Base-by-base conservation (phyloP, 2,797 vertebrate species). In the Danio aesculapii region DNA sequence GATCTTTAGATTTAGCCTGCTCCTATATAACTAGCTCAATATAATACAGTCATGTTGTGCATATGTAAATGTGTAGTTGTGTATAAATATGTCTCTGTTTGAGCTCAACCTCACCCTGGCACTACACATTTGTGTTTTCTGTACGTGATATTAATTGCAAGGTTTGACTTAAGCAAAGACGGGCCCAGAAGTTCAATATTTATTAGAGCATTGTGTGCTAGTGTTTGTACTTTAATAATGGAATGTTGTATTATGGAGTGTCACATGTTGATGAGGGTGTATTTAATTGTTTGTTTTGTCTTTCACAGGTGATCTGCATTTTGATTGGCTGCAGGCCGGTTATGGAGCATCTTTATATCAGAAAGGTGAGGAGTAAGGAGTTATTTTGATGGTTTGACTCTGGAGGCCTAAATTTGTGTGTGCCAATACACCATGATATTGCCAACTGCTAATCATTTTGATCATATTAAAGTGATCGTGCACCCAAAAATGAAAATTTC, bases 261-360 rank as follows among this genome's bases (percentile, higher is more conserved):
- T 46, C 43, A 17, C 16, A 17, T 58, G 39, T 17, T 9, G 9
- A n/a, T 53, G n/a, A 53, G 30, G 16, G 9, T 1, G 6, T 44
- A 44, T 30, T 59, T 73, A 17, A 73, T 59, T 30, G 43, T 72
- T n/a, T 74, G 8, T 74, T 74, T 73, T 74, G 13, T 49, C 43
- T 30, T 74, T 30, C 11, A 13, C 46, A 41, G 75, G 43, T 47
- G 50, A 77, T 68, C 52, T 77, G 39, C 3, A 8, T 77, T 68
- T 41, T 68, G 43, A 67, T 44, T 47, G 46, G 14, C 58, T 61
- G 43, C 13, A 12, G 39, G n/a, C 13, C 30, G 63, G 52, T 58
- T 68, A 77, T 68, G 75, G 61, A 44, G n/a, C 8, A 1, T 57
- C 50, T 5, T 19, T 46, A 14, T 46, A 8, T 46, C 17, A 57